Conservation (phyloP, 2,888 invertebrate genomes). For the Eupithecia tripunctaria region DNA sequence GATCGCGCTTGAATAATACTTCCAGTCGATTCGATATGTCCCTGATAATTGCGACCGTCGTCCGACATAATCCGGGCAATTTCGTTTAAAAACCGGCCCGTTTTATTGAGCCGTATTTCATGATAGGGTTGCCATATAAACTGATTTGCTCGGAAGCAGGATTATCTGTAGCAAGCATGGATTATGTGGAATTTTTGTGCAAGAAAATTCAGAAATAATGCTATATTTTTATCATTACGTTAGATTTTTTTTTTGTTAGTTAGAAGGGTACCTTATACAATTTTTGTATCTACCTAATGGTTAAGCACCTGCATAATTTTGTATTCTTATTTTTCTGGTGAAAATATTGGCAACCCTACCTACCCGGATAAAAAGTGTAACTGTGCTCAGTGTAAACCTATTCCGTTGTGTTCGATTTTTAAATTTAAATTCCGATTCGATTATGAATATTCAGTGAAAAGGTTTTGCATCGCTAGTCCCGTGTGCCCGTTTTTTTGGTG, state of each 20-base stretch:
- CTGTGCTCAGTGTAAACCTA: constrained; percentile 46
- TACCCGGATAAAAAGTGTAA: constrained; percentile 40
- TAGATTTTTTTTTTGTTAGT: neutral
- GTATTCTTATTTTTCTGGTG: neutral
- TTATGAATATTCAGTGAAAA: constrained; percentile 29
- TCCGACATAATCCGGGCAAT: constrained; percentile 34
- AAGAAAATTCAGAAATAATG: neutral
- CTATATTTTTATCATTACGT: neutral
- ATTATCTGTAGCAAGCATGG: neutral
- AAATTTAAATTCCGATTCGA: constrained; percentile 37
- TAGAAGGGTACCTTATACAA: neutral
- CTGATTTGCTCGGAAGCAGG: constrained; percentile 4
- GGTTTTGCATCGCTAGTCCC: constrained; percentile 18
- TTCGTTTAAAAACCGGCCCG: constrained; percentile 37
- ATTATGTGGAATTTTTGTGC: neutral
- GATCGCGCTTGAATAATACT: neutral
- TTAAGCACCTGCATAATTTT: neutral
- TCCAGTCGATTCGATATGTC: constrained; percentile 19
- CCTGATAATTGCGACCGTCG: constrained; percentile 31
- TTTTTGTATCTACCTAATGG: neutral
- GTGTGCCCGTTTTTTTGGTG: constrained; percentile 15
- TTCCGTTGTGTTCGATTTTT: constrained; percentile 42
- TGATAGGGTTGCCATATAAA: constrained; percentile 25
- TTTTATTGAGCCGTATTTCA: constrained; percentile 38
- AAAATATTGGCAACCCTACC: constrained; percentile 19